Conservation (phyloP, 2,888 invertebrate genomes). For the Mayetiola destructor region DNA sequence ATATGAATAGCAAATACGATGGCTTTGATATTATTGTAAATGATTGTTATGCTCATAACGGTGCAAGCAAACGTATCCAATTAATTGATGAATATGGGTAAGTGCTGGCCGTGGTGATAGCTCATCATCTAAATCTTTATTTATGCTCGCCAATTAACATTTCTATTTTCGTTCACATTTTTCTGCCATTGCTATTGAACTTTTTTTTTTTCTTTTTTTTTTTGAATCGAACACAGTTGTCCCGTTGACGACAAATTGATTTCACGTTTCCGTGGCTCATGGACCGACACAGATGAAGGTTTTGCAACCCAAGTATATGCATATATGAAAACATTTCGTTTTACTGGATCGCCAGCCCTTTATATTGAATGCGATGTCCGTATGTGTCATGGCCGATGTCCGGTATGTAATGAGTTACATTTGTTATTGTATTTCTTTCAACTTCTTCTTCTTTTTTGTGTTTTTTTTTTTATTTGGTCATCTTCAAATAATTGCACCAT, state of each 20-base stretch:
- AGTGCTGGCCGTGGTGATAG: slow-evolving; percentile 23
- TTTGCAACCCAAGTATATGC: slow-evolving; percentile 90
- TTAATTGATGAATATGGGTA: slow-evolving; percentile 84
- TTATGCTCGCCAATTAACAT: neutral
- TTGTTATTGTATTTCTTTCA: no score
- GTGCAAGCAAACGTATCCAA: slow-evolving; percentile 80
- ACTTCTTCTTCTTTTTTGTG: neutral
- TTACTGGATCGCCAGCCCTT: slow-evolving; percentile 84
- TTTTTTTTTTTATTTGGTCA: no score
- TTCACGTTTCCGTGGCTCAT: slow-evolving; percentile 82
- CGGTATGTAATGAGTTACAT: slow-evolving; percentile 54
- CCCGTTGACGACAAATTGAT: slow-evolving; percentile 87
- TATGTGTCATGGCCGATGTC: slow-evolving; percentile 91
- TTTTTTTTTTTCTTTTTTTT: no score
- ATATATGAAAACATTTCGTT: slow-evolving; percentile 80
- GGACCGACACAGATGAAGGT: slow-evolving; percentile 77
- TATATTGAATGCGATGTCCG: slow-evolving; percentile 90
- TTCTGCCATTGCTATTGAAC: no score
- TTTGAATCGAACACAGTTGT: slow-evolving; percentile 41
- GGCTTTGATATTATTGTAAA: slow-evolving; percentile 91
- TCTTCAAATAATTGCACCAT: no score
- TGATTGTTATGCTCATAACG: slow-evolving; percentile 88
- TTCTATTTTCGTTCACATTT: neutral
- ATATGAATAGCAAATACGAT: slow-evolving; percentile 90
- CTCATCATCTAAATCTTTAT: neutral